Conservation (phyloP, 2,888 invertebrate species). For the Euphydryas editha region DNA sequence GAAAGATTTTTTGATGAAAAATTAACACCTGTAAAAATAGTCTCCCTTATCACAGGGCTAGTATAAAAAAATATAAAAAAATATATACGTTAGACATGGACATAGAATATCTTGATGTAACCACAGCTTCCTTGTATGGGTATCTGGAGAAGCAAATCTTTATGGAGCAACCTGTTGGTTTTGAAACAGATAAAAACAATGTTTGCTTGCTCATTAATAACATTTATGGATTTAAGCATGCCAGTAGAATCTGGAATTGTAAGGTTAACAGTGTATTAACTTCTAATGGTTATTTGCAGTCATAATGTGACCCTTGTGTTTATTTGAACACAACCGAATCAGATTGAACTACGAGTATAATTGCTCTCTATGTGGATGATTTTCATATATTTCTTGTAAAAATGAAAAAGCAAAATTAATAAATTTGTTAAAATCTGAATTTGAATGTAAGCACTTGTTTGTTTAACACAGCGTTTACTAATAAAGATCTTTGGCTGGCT, state of each 20-base stretch:
- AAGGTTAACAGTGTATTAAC: background rate
- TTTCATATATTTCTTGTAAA: background rate
- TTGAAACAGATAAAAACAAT: slow-evolving; percentile 13
- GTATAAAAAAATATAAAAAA: too few relatives aligned
- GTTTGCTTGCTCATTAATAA: slow-evolving; percentile 7
- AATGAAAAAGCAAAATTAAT: slow-evolving; percentile 2
- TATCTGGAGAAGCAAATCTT: slow-evolving; percentile 32
- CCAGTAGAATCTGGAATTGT: background rate
- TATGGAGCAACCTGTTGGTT: slow-evolving; percentile 40
- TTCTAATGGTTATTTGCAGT: slow-evolving; percentile 1
- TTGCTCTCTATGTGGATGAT: background rate
- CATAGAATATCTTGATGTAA: slow-evolving; percentile 40
- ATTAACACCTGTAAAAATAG: too few relatives aligned
- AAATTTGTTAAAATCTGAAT: background rate
- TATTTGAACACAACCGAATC: background rate
- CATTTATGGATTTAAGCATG: slow-evolving; percentile 11
- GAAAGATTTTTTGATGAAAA: too few relatives aligned
- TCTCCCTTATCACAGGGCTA: too few relatives aligned
- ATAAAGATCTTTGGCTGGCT: slow-evolving; percentile 32
- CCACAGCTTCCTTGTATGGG: slow-evolving; percentile 42
- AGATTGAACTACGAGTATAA: background rate
- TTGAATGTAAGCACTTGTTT: slow-evolving; percentile 3
- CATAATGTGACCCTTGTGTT: slow-evolving; percentile 3
- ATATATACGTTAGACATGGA: too few relatives aligned
- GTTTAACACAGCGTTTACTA: too few relatives aligned